Evolutionary conservation across 2,113 vertebrate genomes (phyloP), one percentile per base, ranked within the genome.

Genomic region (Grantiella picta): DNA sequence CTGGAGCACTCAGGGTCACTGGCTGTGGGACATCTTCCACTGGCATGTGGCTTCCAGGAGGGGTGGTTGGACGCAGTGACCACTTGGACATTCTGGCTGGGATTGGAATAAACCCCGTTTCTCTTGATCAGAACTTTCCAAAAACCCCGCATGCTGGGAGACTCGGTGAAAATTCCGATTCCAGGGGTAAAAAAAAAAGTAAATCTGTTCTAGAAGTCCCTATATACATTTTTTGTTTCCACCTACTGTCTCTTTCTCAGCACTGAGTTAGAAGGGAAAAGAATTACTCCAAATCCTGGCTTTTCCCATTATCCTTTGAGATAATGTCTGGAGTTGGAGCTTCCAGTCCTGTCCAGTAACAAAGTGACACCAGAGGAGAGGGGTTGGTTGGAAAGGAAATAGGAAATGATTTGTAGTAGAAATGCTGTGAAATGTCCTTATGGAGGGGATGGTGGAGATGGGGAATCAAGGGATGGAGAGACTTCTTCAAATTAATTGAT

Each of bases 391-490:
- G 18, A 27, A 65, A 86, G 86, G 89, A 86, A 88, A 64, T 69
- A 40, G 31, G 16, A 59, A 76, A 21, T 6, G 6, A 65, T 86
- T 86, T 6, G 5, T 22, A 36, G 82, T 52, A 80, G 42, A 76
- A 92, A 64, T 54, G 71, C 47, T 80, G 53, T 86, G 89, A 92
- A 77, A 94, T 86, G 68, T 86, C 83, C 31, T 95, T 69, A 22
- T 5, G 31, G 47, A 17, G 11, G 19, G 33, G 25, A 27, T 1
- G 0, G 27, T 12, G 33, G 18, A 19, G 53, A 16, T 1, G 5
- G 27, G 64, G 33, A 18, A 35, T 36, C 16, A 2, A 12, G 40
- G 31, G 19, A 19, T 3, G 25, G 31, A 19, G 66, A 76, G 79
- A 69, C n/a, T 13, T 70, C 35, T 76, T 21, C 28, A 22, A 21